A percentile compares a stretch with the other conserved stretches of the same genome.
phyloP scores from a whole-genome alignment of 2,797 vertebrate genomes.

The Myioborus miniatus region DNA sequence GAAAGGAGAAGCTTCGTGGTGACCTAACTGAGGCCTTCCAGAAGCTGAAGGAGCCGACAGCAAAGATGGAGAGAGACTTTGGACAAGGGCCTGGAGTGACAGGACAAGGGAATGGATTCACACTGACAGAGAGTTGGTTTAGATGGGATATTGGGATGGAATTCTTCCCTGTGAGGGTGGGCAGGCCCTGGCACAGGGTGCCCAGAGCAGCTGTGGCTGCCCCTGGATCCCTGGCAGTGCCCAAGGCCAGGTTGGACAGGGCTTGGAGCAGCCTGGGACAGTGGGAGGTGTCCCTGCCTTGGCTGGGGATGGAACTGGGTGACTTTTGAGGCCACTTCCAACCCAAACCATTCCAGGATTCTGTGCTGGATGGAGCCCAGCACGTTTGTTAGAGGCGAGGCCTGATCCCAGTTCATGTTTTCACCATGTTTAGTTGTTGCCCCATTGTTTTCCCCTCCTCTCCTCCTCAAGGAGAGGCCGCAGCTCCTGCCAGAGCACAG shows the following conservation, averaged over 20 bases:
- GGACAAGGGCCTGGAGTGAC: background rate
- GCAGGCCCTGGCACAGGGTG: background rate
- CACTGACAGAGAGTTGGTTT: rapidly evolving
- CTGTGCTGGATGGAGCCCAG: background rate
- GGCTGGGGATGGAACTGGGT: background rate
- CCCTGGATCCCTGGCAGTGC: background rate
- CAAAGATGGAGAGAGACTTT: background rate
- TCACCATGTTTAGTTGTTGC: rapidly evolving
- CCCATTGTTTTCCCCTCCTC: background rate
- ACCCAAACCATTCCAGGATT: background rate
- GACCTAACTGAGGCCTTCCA: background rate
- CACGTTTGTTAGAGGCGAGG: background rate
- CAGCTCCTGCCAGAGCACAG: background rate
- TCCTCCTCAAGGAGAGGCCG: too few relatives aligned
- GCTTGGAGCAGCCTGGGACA: rapidly evolving
- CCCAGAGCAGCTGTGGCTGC: background rate
- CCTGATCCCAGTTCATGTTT: rapidly evolving
- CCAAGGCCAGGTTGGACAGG: background rate
- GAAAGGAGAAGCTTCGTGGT: background rate
- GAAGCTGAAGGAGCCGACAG: rapidly evolving
- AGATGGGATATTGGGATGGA: background rate
- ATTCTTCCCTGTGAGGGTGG: rapidly evolving
- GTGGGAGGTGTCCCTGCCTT: background rate
- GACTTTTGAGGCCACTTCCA: background rate
- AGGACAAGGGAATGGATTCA: background rate